phyloP scores from a whole-genome alignment of 2,797 vertebrate species.

The Chloroceryle inda region DNA sequence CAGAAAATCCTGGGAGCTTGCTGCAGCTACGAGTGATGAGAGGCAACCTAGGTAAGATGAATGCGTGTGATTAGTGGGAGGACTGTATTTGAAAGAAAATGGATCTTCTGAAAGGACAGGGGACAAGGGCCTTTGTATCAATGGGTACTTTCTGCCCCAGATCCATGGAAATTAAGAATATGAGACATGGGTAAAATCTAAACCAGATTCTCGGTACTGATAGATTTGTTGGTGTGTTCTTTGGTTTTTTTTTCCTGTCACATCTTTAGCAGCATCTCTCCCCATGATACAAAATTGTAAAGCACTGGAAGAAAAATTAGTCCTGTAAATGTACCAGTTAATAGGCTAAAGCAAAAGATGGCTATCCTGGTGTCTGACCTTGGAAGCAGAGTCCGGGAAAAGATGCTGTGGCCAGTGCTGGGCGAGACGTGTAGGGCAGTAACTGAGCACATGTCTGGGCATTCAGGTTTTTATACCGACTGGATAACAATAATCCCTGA shows the following conservation, averaged over 20 bases:
- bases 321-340: neutral
- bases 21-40: neutral
- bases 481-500: neutral
- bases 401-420: neutral
- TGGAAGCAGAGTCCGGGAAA: neutral
- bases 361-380: neutral
- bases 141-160: neutral
- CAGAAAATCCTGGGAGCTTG: neutral
- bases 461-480: rapidly evolving
- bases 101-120: neutral
- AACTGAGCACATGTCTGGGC: rapidly evolving
- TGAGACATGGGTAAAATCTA: neutral
- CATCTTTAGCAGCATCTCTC: neutral
- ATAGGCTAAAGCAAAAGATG: neutral
- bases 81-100: neutral
- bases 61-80: neutral
- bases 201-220: neutral
- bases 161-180: neutral
- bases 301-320: neutral
- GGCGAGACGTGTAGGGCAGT: neutral
- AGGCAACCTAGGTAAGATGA: neutral
- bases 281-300: neutral
- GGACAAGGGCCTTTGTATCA: neutral
- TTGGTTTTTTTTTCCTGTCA: neutral
- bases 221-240: neutral